Evolutionary conservation across 2,113 vertebrate genomes (phyloP), one percentile per base, ranked within the genome.

Genomic region (Calyptomena viridis): DNA sequence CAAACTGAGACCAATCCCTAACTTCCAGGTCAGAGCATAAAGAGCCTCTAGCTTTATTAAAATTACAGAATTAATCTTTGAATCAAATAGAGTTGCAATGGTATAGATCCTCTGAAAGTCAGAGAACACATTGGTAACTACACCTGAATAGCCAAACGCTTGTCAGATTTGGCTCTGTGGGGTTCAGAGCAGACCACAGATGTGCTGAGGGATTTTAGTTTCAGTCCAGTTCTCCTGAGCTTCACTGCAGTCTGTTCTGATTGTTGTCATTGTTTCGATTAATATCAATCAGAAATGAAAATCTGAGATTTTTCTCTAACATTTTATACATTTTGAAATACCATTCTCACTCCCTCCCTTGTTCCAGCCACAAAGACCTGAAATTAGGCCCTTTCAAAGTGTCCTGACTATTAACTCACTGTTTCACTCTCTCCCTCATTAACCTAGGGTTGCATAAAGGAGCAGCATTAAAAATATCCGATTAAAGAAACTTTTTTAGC

Each of bases 1-100:
- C 93, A 97, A 68, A 87, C 92, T 23, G 97, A 96, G 87, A 95
- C 95, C 63, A 96, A 73, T 89, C 81, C 96, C 23, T 98, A 94
- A 98, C 74, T 33, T 15, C 90, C 97, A 98, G 97, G 97, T 98
- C 93, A 98, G 97, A 91, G 16, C 52, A 84, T 56, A 81, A 79
- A 85, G 77, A 87, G 33, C 46, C 53, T 84, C n/a, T 35, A 90
- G 86, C 60, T 84, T 92, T 81, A 40, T 58, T 92, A 56, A 90
- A 92, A 72, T 42, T 42, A 62, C 56, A 93, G 53, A 64, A 78
- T 37, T 56, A 78, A 76, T 60, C 64, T 86, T 72, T 53, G 37
- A 79, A 90, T 85, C 52, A 44, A 81, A 72, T 11, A 42, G 74
- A 89, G 16, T 55, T 85, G 66, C 58, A 78, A 58, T 55, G 42